phyloP scores from a whole-genome alignment of 2,888 invertebrate genomes.

The Alviniconcha strummeri region DNA sequence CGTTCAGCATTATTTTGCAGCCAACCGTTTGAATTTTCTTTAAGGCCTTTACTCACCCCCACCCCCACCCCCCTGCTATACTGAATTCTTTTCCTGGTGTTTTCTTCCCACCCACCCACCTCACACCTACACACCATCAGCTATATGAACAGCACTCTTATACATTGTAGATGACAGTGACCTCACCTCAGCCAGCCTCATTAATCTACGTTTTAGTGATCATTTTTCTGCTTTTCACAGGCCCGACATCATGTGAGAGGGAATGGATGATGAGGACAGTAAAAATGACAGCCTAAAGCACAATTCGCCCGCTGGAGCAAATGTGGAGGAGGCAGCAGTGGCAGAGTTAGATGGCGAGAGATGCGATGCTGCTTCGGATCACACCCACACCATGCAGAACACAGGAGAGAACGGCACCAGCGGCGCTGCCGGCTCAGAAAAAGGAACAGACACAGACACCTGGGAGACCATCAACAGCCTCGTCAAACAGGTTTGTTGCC shows the following conservation, averaged over 20 bases:
- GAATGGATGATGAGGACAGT: conserved; percentile 42
- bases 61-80: no score
- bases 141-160: no score
- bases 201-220: no score
- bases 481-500: conserved; percentile 43
- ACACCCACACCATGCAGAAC: neutral
- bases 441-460: conserved; percentile 20
- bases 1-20: no score
- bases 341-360: neutral
- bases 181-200: no score
- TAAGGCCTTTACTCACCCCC: no score
- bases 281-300: conserved; percentile 6
- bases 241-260: conserved; percentile 43
- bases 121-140: no score
- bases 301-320: neutral
- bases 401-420: neutral
- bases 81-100: no score
- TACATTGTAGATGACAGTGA: no score
- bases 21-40: no score
- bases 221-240: neutral
- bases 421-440: neutral
- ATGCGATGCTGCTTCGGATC: conserved; percentile 3
- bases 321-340: neutral
- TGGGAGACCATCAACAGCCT: conserved; percentile 36
- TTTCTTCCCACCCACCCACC: no score